Evolutionary conservation across 2,888 invertebrate genomes (phyloP).

Genomic region (Hydriomena furcata): DNA sequence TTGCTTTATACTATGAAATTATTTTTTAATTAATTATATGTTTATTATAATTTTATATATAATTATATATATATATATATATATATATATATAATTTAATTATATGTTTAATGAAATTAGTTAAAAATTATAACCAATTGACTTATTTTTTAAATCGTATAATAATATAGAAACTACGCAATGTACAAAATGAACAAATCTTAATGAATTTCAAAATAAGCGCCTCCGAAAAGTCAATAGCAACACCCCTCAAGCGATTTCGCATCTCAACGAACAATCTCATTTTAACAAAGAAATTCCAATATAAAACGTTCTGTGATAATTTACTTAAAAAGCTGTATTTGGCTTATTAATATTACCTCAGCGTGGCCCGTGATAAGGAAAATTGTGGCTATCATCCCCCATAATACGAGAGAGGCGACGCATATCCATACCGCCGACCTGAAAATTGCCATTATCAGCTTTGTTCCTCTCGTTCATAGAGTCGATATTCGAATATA

Average conservation of each 20-base stretch:
- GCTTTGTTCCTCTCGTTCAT: constrained; percentile 7
- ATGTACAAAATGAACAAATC: too few relatives aligned
- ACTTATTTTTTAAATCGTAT: too few relatives aligned
- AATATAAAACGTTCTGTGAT: constrained; percentile 32
- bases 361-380: constrained; percentile 86
- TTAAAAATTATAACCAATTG: too few relatives aligned
- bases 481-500: constrained; percentile 27
- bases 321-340: constrained; percentile 10
- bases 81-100: too few relatives aligned
- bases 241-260: constrained; percentile 42
- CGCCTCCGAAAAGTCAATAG: constrained; percentile 44
- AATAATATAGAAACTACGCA: too few relatives aligned
- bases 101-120: too few relatives aligned
- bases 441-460: constrained; percentile 52
- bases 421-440: constrained; percentile 83
- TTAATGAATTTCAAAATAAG: constrained; percentile 13
- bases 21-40: too few relatives aligned
- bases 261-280: constrained; percentile 34
- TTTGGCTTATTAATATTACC: constrained; percentile 56
- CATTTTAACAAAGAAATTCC: constrained; percentile 40
- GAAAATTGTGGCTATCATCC: constrained; percentile 80
- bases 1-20: too few relatives aligned
- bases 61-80: too few relatives aligned
- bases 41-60: too few relatives aligned
- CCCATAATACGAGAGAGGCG: constrained; percentile 84